Evolutionary conservation across 1,140 invertebrate genomes (phyloP), one percentile per base, ranked within the genome.

Genomic region (Brachionus koreanus): DNA sequence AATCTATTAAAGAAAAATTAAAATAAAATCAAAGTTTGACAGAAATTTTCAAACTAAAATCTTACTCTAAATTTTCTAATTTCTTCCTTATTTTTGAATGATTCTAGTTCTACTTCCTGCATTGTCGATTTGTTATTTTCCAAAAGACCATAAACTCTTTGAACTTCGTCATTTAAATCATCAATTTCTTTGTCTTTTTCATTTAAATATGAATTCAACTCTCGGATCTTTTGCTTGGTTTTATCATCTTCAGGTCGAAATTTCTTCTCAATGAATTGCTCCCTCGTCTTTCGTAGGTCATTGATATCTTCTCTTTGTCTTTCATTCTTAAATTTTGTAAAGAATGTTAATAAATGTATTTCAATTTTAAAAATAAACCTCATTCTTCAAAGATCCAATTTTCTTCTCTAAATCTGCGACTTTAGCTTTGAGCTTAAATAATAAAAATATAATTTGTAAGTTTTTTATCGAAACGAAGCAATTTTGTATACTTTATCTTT

Each of bases 41-140:
- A 19, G 3, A 43, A 42, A 7, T 43, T 19, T 37, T 33, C 5
- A 33, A 19, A 0, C n/a, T 35, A 5, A 13, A 57, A 37, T 39
- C 19, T 77, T 39, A 79, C 46, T 43, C 9, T 16, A 9, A 79
- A 25, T 42, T 79, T 79, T 25, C 33, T 37, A 10, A n/a, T 61
- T 25, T 79, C 76, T 19, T 79, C 76, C 39, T 25, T 57, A 12
- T 49, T 79, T 42, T 61, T 79, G n/a, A 42, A 61, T 19, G 57
- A 61, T 43, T 79, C 49, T 5, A 79, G 4, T 61, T 37, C 39
- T 16, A 37, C n/a, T 19, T 79, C 76, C 33, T 79, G 35, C n/a
- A 79, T 19, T 13, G 19, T 10, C 5, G 29, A 9, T 65, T 79
- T 79, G 19, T 79, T 61, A 16, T 23, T 5, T 42, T 79, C 46